Conservation (phyloP, 2,888 invertebrate genomes). For the Melolontha melolontha region DNA sequence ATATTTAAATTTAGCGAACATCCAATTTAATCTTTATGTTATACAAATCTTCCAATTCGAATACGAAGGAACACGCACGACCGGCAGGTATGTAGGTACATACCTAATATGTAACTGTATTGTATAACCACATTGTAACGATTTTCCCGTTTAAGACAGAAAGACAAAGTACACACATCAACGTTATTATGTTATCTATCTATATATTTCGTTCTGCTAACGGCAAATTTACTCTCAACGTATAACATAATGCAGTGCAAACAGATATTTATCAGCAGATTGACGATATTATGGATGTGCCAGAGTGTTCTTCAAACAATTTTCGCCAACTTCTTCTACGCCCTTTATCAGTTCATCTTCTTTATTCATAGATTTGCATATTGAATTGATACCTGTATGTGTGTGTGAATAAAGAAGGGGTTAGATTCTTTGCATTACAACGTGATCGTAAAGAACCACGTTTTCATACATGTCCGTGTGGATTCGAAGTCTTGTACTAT, state of each 20-base stretch:
- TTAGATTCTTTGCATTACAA: constrained; percentile 69
- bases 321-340: background rate
- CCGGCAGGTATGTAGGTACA: too few relatives aligned
- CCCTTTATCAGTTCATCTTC: background rate
- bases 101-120: too few relatives aligned
- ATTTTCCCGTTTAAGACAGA: too few relatives aligned
- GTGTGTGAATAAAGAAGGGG: background rate
- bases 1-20: too few relatives aligned
- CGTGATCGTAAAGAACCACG: constrained; percentile 84
- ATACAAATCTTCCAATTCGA: too few relatives aligned
- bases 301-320: constrained; percentile 17
- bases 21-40: too few relatives aligned
- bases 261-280: constrained; percentile 23
- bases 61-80: too few relatives aligned
- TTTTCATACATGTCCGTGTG: constrained; percentile 77
- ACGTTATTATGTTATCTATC: background rate
- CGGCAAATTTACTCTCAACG: constrained; percentile 16
- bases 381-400: background rate
- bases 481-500: constrained; percentile 74
- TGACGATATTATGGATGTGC: background rate
- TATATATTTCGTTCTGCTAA: constrained; percentile 18
- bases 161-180: background rate
- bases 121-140: too few relatives aligned
- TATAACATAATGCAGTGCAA: constrained; percentile 32
- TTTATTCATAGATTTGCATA: background rate